phyloP scores from a whole-genome alignment of 2,888 invertebrate genomes.

The Cephus pulcher region DNA sequence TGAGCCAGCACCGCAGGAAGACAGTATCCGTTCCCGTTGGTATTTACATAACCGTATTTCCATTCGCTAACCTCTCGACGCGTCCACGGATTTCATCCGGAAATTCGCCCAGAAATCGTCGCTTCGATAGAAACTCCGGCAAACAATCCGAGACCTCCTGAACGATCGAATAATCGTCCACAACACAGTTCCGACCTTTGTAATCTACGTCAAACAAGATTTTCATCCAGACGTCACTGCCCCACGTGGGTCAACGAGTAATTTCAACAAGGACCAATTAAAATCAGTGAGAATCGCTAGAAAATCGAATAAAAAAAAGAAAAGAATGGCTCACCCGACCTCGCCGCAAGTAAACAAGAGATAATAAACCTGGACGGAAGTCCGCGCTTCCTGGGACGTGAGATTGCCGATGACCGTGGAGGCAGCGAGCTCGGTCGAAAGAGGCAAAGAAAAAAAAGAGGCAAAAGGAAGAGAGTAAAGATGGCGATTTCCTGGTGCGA shows the following conservation, averaged over 20 bases:
- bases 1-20: constrained; percentile 52
- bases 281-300: neutral
- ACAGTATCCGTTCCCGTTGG: constrained; percentile 52
- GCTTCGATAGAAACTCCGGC: neutral
- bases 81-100: no score
- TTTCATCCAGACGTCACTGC: neutral
- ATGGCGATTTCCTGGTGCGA: constrained; percentile 40
- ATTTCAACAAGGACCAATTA: neutral
- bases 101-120: neutral
- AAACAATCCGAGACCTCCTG: neutral
- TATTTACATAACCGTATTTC: constrained; percentile 62
- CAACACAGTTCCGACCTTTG: neutral
- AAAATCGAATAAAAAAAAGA: neutral
- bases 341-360: neutral
- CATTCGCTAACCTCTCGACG: constrained; percentile 29
- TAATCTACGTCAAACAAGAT: neutral
- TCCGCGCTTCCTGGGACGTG: neutral
- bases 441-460: constrained; percentile 17
- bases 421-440: constrained; percentile 21
- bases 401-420: neutral
- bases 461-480: constrained; percentile 19
- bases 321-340: neutral
- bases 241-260: neutral
- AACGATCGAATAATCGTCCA: neutral
- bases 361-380: neutral